Evolutionary conservation across 2,888 invertebrate species (phyloP).

Genomic region (Elegia similella): DNA sequence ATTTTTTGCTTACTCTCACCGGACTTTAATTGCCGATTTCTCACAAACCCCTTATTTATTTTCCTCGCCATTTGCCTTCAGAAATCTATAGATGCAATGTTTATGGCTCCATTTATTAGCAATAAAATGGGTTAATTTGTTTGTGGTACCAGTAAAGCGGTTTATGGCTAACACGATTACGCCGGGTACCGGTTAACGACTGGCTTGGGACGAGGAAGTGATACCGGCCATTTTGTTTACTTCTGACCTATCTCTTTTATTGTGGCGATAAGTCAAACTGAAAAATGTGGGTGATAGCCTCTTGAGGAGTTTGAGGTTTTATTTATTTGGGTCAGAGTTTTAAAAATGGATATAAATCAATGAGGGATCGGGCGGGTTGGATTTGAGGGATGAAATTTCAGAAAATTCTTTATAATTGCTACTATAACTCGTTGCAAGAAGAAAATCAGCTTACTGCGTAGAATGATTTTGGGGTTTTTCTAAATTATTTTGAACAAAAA

Average conservation of each 20-base stretch:
- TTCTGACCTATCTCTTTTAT: conserved; percentile 39
- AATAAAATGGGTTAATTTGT: conserved; percentile 64
- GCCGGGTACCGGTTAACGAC: conserved; percentile 51
- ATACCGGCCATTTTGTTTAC: conserved; percentile 45
- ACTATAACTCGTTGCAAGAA: too few relatives aligned
- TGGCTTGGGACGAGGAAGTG: conserved; percentile 53
- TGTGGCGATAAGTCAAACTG: conserved; percentile 21
- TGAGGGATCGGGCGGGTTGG: not conserved
- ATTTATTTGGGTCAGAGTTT: conserved; percentile 1
- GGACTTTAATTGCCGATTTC: not conserved
- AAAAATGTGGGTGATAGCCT: conserved; percentile 13
- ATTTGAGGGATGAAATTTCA: not conserved
- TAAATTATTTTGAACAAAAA: too few relatives aligned
- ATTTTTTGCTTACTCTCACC: not conserved
- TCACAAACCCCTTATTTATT: conserved; percentile 6
- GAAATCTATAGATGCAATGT: conserved; percentile 46
- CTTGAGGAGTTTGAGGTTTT: conserved; percentile 3
- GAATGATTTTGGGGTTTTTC: too few relatives aligned
- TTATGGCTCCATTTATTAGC: conserved; percentile 52
- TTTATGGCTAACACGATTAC: conserved; percentile 66
- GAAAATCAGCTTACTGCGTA: too few relatives aligned
- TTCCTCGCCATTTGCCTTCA: conserved; percentile 19
- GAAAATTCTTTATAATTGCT: too few relatives aligned
- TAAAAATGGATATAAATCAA: not conserved
- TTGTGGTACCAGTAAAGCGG: conserved; percentile 61